phyloP scores from a whole-genome alignment of 2,888 invertebrate species.

The Spisula subtruncata region DNA sequence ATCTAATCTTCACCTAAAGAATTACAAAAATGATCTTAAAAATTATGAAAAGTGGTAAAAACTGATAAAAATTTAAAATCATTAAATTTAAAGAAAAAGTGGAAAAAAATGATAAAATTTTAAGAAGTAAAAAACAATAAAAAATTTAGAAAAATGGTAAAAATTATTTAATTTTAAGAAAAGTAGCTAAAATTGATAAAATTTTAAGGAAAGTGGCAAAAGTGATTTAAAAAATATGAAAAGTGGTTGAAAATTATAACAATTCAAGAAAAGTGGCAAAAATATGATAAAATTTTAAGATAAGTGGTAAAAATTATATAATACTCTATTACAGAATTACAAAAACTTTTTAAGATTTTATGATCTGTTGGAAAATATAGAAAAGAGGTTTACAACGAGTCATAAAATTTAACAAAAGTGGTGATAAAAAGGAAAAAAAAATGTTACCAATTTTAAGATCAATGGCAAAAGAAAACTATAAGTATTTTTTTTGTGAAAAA shows the following conservation, averaged over 20 bases:
- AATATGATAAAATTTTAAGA: background rate
- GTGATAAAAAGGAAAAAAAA: too few relatives aligned
- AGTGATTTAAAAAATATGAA: too few relatives aligned
- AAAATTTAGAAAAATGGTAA: background rate
- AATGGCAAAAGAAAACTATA: too few relatives aligned
- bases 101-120: background rate
- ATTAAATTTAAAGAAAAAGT: background rate
- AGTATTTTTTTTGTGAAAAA: too few relatives aligned
- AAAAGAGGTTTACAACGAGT: too few relatives aligned
- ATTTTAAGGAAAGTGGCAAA: background rate
- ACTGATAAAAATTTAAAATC: background rate
- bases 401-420: too few relatives aligned
- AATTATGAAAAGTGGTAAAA: background rate
- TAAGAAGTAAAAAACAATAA: background rate
- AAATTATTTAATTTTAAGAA: background rate
- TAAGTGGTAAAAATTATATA: too few relatives aligned
- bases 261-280: background rate
- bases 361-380: too few relatives aligned
- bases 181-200: background rate
- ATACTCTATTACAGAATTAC: too few relatives aligned
- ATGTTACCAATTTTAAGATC: too few relatives aligned
- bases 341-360: too few relatives aligned
- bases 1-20: background rate
- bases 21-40: background rate
- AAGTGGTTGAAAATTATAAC: background rate